phyloP scores from a whole-genome alignment of 2,797 vertebrate species.

The Xiphorhynchus erythropygius region DNA sequence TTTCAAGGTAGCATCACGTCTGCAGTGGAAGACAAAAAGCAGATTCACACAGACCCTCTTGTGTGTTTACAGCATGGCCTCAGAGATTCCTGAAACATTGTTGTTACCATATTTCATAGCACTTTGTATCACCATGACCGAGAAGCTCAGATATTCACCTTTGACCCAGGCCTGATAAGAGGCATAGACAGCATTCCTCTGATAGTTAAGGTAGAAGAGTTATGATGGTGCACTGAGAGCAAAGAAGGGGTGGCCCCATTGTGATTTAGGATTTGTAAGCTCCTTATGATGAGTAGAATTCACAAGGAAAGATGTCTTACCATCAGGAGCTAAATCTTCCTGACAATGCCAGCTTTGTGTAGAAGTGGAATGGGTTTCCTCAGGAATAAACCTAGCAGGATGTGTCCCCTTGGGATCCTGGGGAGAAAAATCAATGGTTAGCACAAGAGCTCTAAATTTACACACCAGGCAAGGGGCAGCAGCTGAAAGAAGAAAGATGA shows the following conservation, averaged over 20 bases:
- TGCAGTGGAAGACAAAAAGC: neutral
- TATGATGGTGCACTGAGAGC: conserved; percentile 15
- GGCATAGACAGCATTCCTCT: conserved; percentile 62
- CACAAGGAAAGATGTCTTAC: conserved; percentile 49
- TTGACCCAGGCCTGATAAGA: conserved; percentile 50
- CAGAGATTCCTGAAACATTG: neutral
- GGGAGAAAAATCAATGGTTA: conserved; percentile 33
- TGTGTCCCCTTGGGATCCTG: conserved; percentile 5
- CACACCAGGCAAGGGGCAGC: neutral
- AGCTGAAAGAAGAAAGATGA: neutral
- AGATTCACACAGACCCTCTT: neutral
- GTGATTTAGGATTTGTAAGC: conserved; percentile 56
- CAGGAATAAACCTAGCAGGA: conserved; percentile 34
- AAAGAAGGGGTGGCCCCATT: conserved; percentile 25
- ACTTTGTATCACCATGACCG: conserved; percentile 25
- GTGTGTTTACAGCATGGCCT: neutral
- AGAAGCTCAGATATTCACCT: conserved; percentile 52
- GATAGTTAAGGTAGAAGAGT: conserved; percentile 59
- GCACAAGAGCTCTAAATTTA: conserved; percentile 47
- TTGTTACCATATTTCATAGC: conserved; percentile 51
- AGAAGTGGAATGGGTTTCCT: conserved; percentile 24
- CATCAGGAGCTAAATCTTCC: conserved; percentile 42
- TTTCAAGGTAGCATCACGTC: neutral
- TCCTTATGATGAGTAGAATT: conserved; percentile 64
- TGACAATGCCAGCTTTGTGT: conserved; percentile 27